Conservation (phyloP, 2,797 vertebrate species). For the Chiroxiphia lanceolata region DNA sequence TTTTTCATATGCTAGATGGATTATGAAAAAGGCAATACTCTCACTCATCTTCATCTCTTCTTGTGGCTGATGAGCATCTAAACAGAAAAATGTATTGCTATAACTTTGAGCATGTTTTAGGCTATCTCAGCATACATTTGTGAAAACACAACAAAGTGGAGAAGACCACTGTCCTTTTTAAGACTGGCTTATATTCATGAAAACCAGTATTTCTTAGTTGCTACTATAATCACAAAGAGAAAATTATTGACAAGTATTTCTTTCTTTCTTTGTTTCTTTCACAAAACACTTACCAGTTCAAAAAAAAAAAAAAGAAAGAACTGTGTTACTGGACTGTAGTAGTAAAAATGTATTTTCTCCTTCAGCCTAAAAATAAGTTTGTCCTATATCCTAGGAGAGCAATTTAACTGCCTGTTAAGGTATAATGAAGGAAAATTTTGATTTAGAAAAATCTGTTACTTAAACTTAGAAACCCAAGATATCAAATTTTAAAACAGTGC, state of each 20-base stretch:
- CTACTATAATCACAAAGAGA: conserved; percentile 46
- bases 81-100: conserved; percentile 22
- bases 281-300: neutral
- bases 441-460: neutral
- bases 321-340: neutral
- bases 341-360: neutral
- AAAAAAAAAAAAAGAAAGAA: neutral
- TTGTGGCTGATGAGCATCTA: conserved; percentile 19
- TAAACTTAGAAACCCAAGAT: neutral
- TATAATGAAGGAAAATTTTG: neutral
- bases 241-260: neutral
- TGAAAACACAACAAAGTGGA: conserved; percentile 21
- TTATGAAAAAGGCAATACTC: conserved; percentile 57
- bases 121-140: conserved; percentile 38
- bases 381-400: neutral
- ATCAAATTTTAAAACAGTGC: neutral
- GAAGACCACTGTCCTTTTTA: conserved; percentile 35
- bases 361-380: neutral
- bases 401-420: neutral
- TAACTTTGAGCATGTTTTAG: conserved; percentile 66
- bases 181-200: conserved; percentile 43
- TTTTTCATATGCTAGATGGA: conserved; percentile 55
- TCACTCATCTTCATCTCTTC: conserved; percentile 36
- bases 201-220: conserved; percentile 45
- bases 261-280: neutral